These are phyloP conservation scores for Scaptomyza caliginosa DNA, from an alignment of 2,888 invertebrate genomes.

Conservation along the genomic window DNA sequence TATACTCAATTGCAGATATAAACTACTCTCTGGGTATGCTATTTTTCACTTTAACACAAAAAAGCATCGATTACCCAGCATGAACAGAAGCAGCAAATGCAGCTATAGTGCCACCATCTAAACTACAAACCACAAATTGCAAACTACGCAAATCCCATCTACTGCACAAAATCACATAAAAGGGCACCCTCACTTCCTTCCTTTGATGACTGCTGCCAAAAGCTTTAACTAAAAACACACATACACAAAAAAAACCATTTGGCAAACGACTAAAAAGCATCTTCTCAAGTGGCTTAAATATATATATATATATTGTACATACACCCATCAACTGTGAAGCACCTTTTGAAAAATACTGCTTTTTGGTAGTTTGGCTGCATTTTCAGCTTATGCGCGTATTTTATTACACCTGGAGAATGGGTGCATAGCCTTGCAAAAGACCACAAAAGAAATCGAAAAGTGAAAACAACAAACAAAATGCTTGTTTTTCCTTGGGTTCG, in stretches of 20 bases:
- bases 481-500: conserved; percentile 20
- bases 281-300: conserved; percentile 35
- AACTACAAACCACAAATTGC: conserved; percentile 55
- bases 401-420: conserved; percentile 32
- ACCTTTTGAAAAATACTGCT: conserved; percentile 17
- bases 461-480: conserved; percentile 14
- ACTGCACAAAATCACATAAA: conserved; percentile 22
- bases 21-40: too few relatives aligned
- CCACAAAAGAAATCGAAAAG: conserved; percentile 36
- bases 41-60: conserved; percentile 28
- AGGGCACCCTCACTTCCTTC: not conserved
- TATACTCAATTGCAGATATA: conserved; percentile 9
- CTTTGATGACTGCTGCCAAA: conserved; percentile 31
- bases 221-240: conserved; percentile 34
- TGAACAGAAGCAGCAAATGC: not conserved
- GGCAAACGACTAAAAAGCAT: conserved; percentile 46
- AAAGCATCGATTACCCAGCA: conserved; percentile 49
- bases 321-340: not conserved
- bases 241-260: conserved; percentile 47
- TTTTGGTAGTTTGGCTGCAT: conserved; percentile 36
- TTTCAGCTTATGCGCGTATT: conserved; percentile 32
- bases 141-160: conserved; percentile 50
- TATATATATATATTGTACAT: conserved; percentile 1
- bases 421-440: conserved; percentile 45
- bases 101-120: not conserved